Base-by-base conservation (phyloP, 2,888 invertebrate genomes). In the Latrodectus elegans region DNA sequence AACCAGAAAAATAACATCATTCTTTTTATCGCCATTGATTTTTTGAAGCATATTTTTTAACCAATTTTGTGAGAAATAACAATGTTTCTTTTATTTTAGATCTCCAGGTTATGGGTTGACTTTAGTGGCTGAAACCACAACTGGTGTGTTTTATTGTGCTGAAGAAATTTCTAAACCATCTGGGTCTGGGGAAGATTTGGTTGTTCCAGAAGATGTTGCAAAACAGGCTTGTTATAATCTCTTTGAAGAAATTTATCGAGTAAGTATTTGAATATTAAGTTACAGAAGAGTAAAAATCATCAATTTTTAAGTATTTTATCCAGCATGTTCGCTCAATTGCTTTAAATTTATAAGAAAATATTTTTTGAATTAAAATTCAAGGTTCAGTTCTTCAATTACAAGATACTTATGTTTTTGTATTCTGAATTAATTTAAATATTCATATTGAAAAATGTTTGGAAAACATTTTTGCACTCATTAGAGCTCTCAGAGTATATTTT, bases 141-240 rank as follows among this genome's bases (percentile, higher is more conserved):
- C 95, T 83, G 98, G 96, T 38, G 90, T 91, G 0, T 92, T 92
- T 86, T 91, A 92, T 52, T 91, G 92, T 82, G 93, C 93, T 15
- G 93, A 94, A 90, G 90, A 91, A 11, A 89, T 91, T 17, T 93
- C 93, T 4, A 92, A 92, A 85, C 91, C 91, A 12, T 73, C 89
- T 65, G 91, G 91, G 49, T 90, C 92, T 10, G 94, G 94, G 17
- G 81, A 90, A 70, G 94, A 95, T 79, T 94, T 94, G 2, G 94
- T 95, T 0, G 93, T 97, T 15, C 97, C 99, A 0, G 99, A 99
- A 92, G 98, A 99, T 90, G 91, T 99, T 14, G 99, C 99, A 0
- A 94, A 93, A 90, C 94, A 95, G 91, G 96, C 96, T 49, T 98
- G 97, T 0, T 94, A 95, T 91, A 93, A 94, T 89, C 93, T 99